phyloP scores from a whole-genome alignment of 2,888 invertebrate species.

The Drosophila anceps region DNA sequence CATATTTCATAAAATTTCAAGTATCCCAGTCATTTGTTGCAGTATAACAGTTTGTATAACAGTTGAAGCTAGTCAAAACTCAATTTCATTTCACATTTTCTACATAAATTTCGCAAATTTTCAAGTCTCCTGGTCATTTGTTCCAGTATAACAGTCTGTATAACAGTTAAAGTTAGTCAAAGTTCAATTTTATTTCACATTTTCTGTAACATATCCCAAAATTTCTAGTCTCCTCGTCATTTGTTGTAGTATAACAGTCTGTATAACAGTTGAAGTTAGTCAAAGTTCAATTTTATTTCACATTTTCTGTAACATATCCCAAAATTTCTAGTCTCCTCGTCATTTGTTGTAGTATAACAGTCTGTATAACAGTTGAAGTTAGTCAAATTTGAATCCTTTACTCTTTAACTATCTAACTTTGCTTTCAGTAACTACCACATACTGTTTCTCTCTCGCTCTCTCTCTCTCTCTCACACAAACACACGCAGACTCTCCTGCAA shows the following conservation, averaged over 20 bases:
- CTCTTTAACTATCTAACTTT: neutral
- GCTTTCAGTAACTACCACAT: too few relatives aligned
- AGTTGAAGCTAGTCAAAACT: neutral
- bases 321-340: neutral
- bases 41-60: neutral
- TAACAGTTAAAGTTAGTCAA: neutral
- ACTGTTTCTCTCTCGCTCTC: neutral
- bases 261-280: neutral
- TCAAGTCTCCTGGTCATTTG: neutral
- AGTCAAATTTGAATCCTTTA: neutral
- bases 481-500: neutral
- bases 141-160: neutral
- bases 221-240: neutral
- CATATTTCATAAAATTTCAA: too few relatives aligned
- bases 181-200: neutral
- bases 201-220: neutral
- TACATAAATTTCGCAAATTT: neutral
- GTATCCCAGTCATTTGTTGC: too few relatives aligned
- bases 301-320: neutral
- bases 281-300: neutral
- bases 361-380: constrained; percentile 1
- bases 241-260: neutral
- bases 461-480: neutral
- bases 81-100: neutral
- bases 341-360: neutral